phyloP scores from a whole-genome alignment of 1,140 invertebrate genomes.

The Belonocnema kinseyi region DNA sequence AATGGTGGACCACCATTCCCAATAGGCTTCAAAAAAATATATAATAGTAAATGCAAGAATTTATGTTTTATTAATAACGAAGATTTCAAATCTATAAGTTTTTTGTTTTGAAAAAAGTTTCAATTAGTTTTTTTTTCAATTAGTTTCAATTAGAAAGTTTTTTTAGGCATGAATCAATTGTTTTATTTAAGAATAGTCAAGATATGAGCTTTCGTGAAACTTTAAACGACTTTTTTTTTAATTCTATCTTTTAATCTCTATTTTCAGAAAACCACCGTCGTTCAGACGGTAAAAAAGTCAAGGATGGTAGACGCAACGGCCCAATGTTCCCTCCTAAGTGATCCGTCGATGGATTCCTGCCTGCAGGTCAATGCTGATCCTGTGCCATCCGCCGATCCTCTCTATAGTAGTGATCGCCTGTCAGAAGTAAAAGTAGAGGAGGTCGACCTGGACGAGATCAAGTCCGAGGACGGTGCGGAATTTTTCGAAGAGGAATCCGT shows the following conservation, averaged over 20 bases:
- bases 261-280: neutral
- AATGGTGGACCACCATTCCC: too few relatives aligned
- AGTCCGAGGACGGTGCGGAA: constrained; percentile 46
- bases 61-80: too few relatives aligned
- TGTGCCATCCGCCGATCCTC: neutral
- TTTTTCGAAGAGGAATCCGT: constrained; percentile 42
- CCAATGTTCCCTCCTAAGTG: constrained; percentile 60
- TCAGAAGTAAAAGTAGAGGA: constrained; percentile 54
- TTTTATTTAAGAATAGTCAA: too few relatives aligned
- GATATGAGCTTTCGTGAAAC: too few relatives aligned
- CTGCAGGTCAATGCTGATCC: constrained; percentile 40
- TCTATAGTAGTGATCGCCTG: constrained; percentile 7
- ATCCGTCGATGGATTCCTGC: constrained; percentile 46
- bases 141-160: too few relatives aligned
- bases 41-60: too few relatives aligned
- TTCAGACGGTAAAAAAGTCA: constrained; percentile 28
- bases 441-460: constrained; percentile 60
- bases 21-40: too few relatives aligned
- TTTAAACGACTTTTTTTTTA: too few relatives aligned
- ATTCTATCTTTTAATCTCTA: neutral
- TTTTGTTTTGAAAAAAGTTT: too few relatives aligned
- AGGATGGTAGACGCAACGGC: constrained; percentile 56
- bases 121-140: too few relatives aligned
- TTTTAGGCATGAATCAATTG: too few relatives aligned
- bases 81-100: too few relatives aligned